These are phyloP conservation scores for Epirrita christyi DNA, from an alignment of 2,888 invertebrate genomes.

Conservation along the genomic window DNA sequence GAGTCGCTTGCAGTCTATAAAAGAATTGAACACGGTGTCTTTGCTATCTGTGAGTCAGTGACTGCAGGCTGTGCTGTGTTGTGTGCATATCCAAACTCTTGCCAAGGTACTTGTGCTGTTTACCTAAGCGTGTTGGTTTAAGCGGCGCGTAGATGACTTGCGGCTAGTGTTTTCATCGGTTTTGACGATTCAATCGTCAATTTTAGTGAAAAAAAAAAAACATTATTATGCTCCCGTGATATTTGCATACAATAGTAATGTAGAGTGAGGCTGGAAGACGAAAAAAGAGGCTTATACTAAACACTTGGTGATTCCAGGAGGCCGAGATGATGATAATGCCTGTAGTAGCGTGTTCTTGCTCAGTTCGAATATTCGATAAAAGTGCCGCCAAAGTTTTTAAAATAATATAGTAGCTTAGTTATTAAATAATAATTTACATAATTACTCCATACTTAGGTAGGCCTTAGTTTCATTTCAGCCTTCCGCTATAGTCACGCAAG, in stretches of 20 bases:
- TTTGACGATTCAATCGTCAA: no score
- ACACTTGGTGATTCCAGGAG: no score
- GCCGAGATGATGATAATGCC: no score
- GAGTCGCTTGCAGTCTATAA: constrained; percentile 72
- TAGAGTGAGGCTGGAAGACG: no score
- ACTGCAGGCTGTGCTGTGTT: constrained; percentile 78
- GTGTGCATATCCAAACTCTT: constrained; percentile 61
- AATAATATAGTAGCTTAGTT: neutral
- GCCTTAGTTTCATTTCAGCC: constrained; percentile 14
- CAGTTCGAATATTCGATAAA: constrained; percentile 1
- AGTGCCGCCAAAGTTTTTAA: neutral
- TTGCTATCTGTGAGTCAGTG: constrained; percentile 77
- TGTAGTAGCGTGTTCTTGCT: constrained; percentile 3
- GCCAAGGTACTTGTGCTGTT: constrained; percentile 61
- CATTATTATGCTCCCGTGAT: no score
- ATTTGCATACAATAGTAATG: no score
- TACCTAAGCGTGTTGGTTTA: constrained; percentile 26
- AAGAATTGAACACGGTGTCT: constrained; percentile 67
- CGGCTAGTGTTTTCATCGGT: no score
- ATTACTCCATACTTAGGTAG: constrained; percentile 13
- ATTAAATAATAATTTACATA: constrained; percentile 12
- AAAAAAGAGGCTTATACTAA: no score
- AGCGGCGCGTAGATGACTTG: constrained; percentile 14
- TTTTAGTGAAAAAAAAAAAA: no score
- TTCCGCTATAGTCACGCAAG: constrained; percentile 22